Base-by-base conservation (phyloP, 2,113 vertebrate species). In the Gymnarchus niloticus region DNA sequence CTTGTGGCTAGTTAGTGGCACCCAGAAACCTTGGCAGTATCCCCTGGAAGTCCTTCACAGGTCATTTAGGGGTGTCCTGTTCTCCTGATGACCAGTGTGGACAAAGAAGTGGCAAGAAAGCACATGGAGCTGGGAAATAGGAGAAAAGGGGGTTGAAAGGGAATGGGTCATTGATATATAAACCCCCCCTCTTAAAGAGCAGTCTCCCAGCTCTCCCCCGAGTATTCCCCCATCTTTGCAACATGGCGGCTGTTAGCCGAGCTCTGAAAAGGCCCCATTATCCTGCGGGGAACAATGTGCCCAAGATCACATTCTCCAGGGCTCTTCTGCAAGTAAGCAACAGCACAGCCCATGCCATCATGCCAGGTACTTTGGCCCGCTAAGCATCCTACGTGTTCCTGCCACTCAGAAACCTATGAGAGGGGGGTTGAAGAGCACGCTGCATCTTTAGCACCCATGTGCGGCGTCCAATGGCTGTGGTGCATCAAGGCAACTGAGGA, bases 251-350 rank as follows among this genome's bases (percentile, higher is more conserved):
- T 85, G 87, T 89, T 91, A 87, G 57, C 85, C 84, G 80, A 88
- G 86, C 88, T 83, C 88, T 95, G 91, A 95, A 95, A 95, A 94
- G 94, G 87, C 87, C 86, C 93, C 85, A 93, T 95, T 94, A 95
- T 95, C 88, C 89, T 86, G 85, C 85, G 65, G 87, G 81, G 91
- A 93, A 95, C 94, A 95, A 95, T 94, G 92, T 92, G 86, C 87
- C 86, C 37, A 89, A 92, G 94, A 95, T 95, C 94, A 91, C 93
- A 87, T 95, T 95, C 90, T 90, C 92, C 91, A 84, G 87, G 23
- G 25, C 89, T 94, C 92, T 92, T 92, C 86, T 91, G 92, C 91
- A 92, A 94, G 89, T 87, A 82, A 57, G 81, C 85, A 81, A 88
- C 84, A 87, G 90, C 89, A 90, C 87, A 90, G 89, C 87, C 87